A percentile compares a stretch with the other conserved stretches of the same genome.
Conservation (phyloP, 2,888 invertebrate species). For the Pegoplata infirma region DNA sequence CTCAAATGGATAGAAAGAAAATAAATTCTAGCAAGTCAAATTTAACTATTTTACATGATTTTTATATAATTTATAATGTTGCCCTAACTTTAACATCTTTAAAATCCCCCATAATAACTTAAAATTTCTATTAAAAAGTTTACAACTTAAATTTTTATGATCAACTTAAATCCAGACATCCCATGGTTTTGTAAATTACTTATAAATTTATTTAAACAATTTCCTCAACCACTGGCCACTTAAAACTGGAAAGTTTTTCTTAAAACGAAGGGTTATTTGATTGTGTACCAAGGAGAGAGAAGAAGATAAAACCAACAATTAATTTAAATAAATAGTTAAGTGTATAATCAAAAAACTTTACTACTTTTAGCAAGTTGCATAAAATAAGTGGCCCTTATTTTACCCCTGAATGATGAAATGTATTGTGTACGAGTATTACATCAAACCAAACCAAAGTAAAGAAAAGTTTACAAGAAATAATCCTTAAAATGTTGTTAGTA, state of each 20-base stretch:
- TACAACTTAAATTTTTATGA: no score
- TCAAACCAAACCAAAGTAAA: no score
- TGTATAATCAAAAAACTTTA: conserved; percentile 30
- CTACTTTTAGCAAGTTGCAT: conserved; percentile 2
- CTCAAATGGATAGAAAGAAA: no score
- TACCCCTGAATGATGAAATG: not conserved
- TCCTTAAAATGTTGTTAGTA: conserved; percentile 5
- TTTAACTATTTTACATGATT: no score
- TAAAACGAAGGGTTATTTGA: no score
- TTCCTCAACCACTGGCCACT: not conserved
- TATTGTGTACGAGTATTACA: no score
- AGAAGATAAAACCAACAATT: conserved; percentile 12
- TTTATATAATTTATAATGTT: no score
- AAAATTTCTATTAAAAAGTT: no score
- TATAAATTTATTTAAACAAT: not conserved
- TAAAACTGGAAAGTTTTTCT: not conserved
- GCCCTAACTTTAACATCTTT: no score
- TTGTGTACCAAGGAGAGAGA: not conserved
- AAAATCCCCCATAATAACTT: no score
- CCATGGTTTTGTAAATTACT: not conserved
- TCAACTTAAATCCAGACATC: not conserved
- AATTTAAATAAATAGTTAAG: conserved; percentile 48
- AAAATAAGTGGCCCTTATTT: conserved; percentile 12
- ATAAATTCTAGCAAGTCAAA: no score
- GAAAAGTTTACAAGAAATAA: conserved; percentile 1